These are phyloP conservation scores for Sipha flava DNA, from an alignment of 1,140 invertebrate genomes.

Conservation along the genomic window DNA sequence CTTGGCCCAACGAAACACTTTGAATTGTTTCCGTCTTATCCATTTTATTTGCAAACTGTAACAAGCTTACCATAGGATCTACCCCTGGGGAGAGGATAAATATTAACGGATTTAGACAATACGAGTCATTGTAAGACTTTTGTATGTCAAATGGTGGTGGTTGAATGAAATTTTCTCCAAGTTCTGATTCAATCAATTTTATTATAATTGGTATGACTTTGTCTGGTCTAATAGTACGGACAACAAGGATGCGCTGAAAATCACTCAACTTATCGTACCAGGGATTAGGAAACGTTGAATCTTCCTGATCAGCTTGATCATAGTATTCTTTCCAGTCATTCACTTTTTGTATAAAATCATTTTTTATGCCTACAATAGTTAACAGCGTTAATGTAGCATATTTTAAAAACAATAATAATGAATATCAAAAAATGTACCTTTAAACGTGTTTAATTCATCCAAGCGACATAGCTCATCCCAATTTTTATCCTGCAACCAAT, in stretches of 20 bases:
- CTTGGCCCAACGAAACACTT: conserved; percentile 86
- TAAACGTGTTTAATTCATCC: conserved; percentile 54
- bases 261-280: conserved; percentile 56
- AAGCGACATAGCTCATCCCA: conserved; percentile 77
- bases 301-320: conserved; percentile 49
- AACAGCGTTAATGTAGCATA: background rate
- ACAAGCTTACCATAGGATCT: conserved; percentile 73
- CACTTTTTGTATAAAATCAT: conserved; percentile 49
- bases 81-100: conserved; percentile 86
- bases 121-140: conserved; percentile 76
- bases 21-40: conserved; percentile 61
- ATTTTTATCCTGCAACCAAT: conserved; percentile 70
- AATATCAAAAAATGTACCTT: conserved; percentile 42
- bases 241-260: conserved; percentile 74
- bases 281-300: conserved; percentile 60
- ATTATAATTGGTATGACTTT: conserved; percentile 52
- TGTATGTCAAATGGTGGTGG: conserved; percentile 81
- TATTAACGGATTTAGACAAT: conserved; percentile 68
- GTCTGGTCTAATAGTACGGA: conserved; percentile 73
- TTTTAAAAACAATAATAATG: background rate
- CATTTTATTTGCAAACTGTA: conserved; percentile 70
- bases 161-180: conserved; percentile 71
- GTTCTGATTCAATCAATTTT: conserved; percentile 57
- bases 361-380: conserved; percentile 31
- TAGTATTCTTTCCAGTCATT: conserved; percentile 65